Base-by-base conservation (phyloP, 2,888 invertebrate genomes). In the Hydriomena furcata region DNA sequence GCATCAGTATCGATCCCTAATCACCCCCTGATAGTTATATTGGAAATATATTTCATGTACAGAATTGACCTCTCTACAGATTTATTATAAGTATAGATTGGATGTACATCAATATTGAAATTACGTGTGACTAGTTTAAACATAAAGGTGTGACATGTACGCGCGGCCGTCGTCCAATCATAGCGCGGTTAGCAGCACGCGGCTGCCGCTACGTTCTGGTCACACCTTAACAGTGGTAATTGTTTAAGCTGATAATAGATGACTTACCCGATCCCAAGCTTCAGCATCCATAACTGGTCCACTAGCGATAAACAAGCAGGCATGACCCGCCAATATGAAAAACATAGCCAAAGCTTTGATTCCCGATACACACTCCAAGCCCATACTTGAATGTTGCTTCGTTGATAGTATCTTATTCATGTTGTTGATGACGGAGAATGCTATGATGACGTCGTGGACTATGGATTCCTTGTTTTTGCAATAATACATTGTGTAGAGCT, bases 291-390 rank as follows among this genome's bases (percentile, higher is more conserved):
- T 87, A 0, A 94, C 91, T 0, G 95, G 94, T 40, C 94, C 94
- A 65, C 93, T 92, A 11, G 93, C 91, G 32, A 93, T 90, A 65
- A 94, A 95, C 34, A 94, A 79, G 24, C 94, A 82, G 0, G 93
- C 92, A 69, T 95, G 95, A 0, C 94, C 94, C 24, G 87, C 85
- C 4, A 94, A 79, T 36, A 95, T 94, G 36, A 94, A 89, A 0
- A 91, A 58, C 95, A 95, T 95, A 0, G 94, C 92, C 36, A 94
- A 66, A 7, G 93, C 91, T 67, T 94, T 94, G 27, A 95, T 92
- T 0, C 94, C 94, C 35, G 92, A 91, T 37, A 94, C 84, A 62
- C 93, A 93, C 57, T 94, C 93, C 43, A 95, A 76, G 17, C 94
- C 93, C 6, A 93, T 70, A 23, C 91, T 90, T 36, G 92, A 92